Base-by-base conservation (phyloP, 2,113 vertebrate genomes). In the Baryphthengus martii region DNA sequence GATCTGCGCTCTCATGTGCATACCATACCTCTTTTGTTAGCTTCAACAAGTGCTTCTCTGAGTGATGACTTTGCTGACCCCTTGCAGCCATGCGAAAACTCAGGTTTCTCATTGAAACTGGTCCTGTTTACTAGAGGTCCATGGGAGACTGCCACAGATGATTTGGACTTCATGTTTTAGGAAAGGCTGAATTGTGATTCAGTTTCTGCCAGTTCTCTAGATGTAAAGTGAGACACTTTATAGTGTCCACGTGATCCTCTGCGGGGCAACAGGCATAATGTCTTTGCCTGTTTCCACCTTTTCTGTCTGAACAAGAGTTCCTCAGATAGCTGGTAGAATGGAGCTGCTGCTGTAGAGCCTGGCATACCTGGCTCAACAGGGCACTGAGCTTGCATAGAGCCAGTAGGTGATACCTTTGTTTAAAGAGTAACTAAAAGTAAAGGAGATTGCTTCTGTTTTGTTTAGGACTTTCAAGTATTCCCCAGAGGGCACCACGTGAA, bases 281-380 rank as follows among this genome's bases (percentile, higher is more conserved):
- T 66, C 33, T 20, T 63, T 87, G 35, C 31, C 3, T 6, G 7
- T 70, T 80, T 45, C 29, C 18, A 39, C 7, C 8, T 88, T 29
- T 83, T 75, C 72, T 49, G 1, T 53, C 14, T 49, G 26, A 13
- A 17, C 25, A 47, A 23, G 9, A 52, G 18, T 37, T 68, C 24
- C 61, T 80, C 10, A 6, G 37, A 52, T 52, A 52, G 50, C 50
- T 52, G 50, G 26, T 52, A 14, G 50, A 52, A 52, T 49, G 28
- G 42, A 63, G 49, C 61, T 87, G 56, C 11, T 82, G 52, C 68
- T 62, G 45, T n/a, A 47, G 15, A 37, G 18, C 44, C 28, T 70
- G 17, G 5, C 1, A 0, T 75, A 44, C 18, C 20, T 26, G 35
- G 20, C 40, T 40, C n/a, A 72, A 6, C 0, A 2, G n/a, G 14